Evolutionary conservation across 53 echinoderm and acorn worm genomes (phyloP).

Genomic region (Patiria pectinifera): DNA sequence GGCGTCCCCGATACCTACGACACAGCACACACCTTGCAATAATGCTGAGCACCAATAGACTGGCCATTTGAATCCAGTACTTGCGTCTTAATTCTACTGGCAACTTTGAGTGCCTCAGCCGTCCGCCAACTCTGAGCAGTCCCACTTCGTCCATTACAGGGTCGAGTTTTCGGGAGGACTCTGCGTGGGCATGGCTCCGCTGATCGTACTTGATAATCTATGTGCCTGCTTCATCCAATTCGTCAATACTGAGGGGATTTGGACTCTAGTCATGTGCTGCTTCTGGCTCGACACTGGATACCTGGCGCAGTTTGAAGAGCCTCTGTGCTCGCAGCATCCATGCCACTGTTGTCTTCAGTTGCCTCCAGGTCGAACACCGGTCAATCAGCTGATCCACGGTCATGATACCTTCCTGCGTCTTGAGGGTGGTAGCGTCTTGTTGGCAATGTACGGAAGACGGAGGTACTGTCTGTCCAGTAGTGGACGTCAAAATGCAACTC

Average conservation of each 20-base stretch:
- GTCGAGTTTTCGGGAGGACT: constrained; percentile 31
- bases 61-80: constrained; percentile 73
- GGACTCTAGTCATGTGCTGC: constrained; percentile 7
- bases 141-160: constrained; percentile 55
- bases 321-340: constrained; percentile 76
- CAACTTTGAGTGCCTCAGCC: constrained; percentile 49
- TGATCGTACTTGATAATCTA: constrained; percentile 24
- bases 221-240: constrained; percentile 25
- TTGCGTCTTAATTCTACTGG: constrained; percentile 67
- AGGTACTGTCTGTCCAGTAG: too few species aligned
- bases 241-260: constrained; percentile 15
- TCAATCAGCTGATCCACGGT: constrained; percentile 17
- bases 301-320: neutral
- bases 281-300: neutral
- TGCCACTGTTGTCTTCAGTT: constrained; percentile 81
- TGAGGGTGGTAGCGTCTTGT: neutral
- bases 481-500: too few species aligned
- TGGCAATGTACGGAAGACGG: too few species aligned
- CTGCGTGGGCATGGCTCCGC: constrained; percentile 8
- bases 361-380: constrained; percentile 39
- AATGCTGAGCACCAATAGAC: constrained; percentile 41
- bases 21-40: constrained; percentile 61
- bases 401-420: neutral
- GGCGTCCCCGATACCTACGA: constrained; percentile 28
- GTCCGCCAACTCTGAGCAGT: constrained; percentile 63